These are phyloP conservation scores for Elaphurus davidianus DNA, from an alignment of 2,113 vertebrate species.

Conservation along the genomic window DNA sequence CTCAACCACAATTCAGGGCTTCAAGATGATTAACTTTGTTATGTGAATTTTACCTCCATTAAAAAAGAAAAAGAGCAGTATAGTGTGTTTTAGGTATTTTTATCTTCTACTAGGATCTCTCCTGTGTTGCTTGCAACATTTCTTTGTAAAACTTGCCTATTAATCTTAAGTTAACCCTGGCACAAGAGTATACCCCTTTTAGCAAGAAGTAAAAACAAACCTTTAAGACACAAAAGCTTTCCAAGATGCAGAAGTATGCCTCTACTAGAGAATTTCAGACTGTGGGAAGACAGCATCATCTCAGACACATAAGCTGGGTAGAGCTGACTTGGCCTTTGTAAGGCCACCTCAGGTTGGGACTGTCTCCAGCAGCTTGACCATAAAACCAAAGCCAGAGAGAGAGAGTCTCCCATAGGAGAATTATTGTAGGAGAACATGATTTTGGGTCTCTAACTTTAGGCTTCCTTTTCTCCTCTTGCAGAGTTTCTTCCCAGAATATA, in stretches of 20 bases:
- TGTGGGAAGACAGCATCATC: neutral
- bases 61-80: neutral
- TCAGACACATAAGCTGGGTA: too few relatives aligned
- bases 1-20: neutral
- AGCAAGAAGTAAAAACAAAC: neutral
- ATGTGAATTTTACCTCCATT: neutral
- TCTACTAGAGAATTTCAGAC: neutral
- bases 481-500: neutral
- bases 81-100: neutral
- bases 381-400: neutral
- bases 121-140: neutral
- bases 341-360: neutral
- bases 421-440: neutral
- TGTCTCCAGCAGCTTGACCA: neutral
- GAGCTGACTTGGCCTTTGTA: neutral
- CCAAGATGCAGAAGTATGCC: neutral
- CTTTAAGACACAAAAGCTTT: neutral
- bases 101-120: neutral
- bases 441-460: neutral
- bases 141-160: neutral
- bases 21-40: neutral
- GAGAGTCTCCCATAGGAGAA: neutral
- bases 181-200: neutral
- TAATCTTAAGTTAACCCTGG: neutral
- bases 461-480: neutral